A percentile compares a stretch with the other conserved stretches of the same genome.
Conservation (phyloP, 2,888 invertebrate genomes). For the Chloroclysta siterata region DNA sequence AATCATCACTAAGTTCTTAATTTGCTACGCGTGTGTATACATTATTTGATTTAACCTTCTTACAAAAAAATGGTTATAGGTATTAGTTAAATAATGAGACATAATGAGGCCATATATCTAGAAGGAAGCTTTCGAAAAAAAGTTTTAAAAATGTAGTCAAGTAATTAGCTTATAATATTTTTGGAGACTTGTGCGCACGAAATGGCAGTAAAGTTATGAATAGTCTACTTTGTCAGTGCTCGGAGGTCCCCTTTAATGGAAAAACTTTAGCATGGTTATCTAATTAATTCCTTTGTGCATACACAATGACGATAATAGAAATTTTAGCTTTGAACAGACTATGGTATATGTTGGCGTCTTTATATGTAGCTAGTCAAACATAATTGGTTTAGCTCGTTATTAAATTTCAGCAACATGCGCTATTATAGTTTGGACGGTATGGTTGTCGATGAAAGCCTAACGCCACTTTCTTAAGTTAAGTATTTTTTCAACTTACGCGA, state of each 20-base stretch:
- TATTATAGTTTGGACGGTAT: too few relatives aligned
- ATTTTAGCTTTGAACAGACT: conserved; percentile 41
- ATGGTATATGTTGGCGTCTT: conserved; percentile 29
- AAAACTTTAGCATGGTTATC: conserved; percentile 60
- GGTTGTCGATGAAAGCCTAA: too few relatives aligned
- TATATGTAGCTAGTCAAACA: conserved; percentile 17
- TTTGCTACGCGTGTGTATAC: too few relatives aligned
- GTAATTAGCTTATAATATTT: conserved; percentile 47
- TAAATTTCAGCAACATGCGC: conserved; percentile 18
- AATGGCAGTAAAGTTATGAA: conserved; percentile 56
- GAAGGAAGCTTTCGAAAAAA: background rate
- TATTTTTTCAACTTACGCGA: too few relatives aligned
- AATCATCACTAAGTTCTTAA: too few relatives aligned
- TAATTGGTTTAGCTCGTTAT: conserved; percentile 18
- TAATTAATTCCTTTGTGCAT: conserved; percentile 56
- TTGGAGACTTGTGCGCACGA: conserved; percentile 48
- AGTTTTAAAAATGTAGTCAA: conserved; percentile 2
- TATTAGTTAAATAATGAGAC: too few relatives aligned
- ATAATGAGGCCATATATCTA: background rate
- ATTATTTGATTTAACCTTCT: too few relatives aligned
- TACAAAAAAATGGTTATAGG: too few relatives aligned
- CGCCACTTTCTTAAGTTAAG: too few relatives aligned
- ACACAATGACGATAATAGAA: conserved; percentile 45
- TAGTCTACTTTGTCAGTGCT: conserved; percentile 53
- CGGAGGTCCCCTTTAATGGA: conserved; percentile 53